Conservation (phyloP, 2,797 vertebrate genomes). For the Ibycter americanus region DNA sequence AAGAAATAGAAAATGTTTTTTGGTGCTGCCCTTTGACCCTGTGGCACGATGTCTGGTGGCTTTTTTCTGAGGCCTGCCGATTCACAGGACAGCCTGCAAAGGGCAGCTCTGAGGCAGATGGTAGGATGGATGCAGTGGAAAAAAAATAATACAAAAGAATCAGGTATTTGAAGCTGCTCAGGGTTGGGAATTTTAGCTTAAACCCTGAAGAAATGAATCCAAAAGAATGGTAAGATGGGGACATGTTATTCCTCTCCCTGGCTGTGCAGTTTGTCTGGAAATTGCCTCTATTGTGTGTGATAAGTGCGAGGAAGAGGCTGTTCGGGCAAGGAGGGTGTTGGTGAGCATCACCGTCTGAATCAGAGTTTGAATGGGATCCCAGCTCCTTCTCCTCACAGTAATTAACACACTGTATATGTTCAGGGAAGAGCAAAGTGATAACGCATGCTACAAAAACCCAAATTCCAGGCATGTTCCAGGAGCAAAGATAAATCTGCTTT, state of each 20-base stretch:
- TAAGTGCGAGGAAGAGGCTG: neutral
- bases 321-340: neutral
- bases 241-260: neutral
- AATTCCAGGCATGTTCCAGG: neutral
- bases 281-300: neutral
- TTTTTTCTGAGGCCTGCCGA: neutral
- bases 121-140: neutral
- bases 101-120: neutral
- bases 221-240: neutral
- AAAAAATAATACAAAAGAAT: neutral
- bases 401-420: neutral
- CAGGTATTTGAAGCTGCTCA: neutral
- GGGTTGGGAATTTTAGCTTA: neutral
- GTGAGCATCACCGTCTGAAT: neutral
- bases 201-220: neutral
- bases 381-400: neutral
- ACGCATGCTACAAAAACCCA: neutral
- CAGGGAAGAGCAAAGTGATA: neutral
- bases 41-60: fast-evolving
- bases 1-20: neutral
- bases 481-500: constrained; percentile 11
- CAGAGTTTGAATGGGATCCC: neutral
- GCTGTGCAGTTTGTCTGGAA: neutral
- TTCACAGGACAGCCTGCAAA: neutral
- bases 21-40: neutral